Evolutionary conservation across 2,888 invertebrate genomes (phyloP).

Genomic region (Cephus nigrinus): DNA sequence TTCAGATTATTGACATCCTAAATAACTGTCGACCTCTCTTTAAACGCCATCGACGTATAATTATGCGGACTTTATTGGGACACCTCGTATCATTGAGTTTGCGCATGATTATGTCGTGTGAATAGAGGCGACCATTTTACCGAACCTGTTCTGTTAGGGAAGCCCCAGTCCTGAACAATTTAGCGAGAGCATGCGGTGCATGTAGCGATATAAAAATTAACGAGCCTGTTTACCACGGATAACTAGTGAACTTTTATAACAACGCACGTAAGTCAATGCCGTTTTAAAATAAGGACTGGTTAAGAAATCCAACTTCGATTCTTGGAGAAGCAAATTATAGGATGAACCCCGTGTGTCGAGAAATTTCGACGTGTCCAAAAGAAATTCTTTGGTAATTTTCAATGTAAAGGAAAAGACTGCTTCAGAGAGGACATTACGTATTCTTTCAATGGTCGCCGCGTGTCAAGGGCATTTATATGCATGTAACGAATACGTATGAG

Average conservation of each 20-base stretch:
- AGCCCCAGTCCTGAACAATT: background rate
- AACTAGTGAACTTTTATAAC: background rate
- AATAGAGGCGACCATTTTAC: background rate
- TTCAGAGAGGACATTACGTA: background rate
- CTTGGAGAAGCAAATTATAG: background rate
- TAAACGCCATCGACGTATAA: background rate
- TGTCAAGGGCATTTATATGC: conserved; percentile 2
- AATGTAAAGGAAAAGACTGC: background rate
- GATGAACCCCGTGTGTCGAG: background rate
- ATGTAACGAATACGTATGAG: background rate
- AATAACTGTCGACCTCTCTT: background rate
- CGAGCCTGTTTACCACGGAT: background rate
- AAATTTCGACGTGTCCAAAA: background rate
- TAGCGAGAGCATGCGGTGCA: background rate
- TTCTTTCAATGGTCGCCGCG: background rate
- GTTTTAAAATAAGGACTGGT: background rate
- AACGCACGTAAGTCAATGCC: background rate
- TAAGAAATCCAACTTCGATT: background rate
- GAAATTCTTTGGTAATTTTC: background rate
- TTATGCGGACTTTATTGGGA: background rate
- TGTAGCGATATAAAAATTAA: background rate
- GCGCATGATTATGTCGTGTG: background rate
- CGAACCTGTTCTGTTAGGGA: background rate
- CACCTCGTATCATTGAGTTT: background rate
- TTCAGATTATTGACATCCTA: background rate